A percentile compares a stretch with the other conserved stretches of the same genome.
These are phyloP conservation scores for Psittacus erithacus DNA, from an alignment of 2,113 vertebrate genomes.

Conservation along the genomic window DNA sequence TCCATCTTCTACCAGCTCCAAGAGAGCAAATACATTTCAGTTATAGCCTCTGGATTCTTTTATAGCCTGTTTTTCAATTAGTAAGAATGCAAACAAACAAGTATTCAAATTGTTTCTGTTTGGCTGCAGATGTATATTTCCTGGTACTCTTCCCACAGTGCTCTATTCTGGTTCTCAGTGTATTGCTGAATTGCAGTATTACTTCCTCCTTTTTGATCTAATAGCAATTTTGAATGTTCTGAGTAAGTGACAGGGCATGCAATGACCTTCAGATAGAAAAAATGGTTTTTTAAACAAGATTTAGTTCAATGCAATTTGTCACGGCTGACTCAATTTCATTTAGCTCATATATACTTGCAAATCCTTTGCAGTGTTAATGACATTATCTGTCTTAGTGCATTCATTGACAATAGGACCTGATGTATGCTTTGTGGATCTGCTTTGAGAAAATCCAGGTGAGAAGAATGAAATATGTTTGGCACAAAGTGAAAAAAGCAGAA, in stretches of 20 bases:
- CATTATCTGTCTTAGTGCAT: background rate
- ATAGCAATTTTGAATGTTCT: background rate
- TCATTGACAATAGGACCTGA: background rate
- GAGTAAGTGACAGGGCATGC: background rate
- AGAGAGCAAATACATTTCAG: background rate
- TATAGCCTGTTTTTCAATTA: background rate
- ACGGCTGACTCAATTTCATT: background rate
- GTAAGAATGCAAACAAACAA: background rate
- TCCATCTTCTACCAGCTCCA: background rate
- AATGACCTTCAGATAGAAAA: conserved; percentile 29
- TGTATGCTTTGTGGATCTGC: background rate
- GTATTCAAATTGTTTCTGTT: background rate
- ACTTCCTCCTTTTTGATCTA: background rate
- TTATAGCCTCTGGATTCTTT: background rate
- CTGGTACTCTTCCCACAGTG: background rate
- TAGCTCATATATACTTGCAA: conserved; percentile 27
- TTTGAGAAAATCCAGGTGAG: background rate
- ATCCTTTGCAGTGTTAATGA: conserved; percentile 14
- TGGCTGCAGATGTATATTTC: background rate
- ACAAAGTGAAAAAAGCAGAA: background rate
- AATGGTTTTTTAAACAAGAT: background rate
- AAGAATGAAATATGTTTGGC: background rate
- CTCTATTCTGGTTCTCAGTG: background rate
- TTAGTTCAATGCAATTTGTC: conserved; percentile 16
- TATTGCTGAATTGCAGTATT: background rate